A percentile compares a stretch with the other conserved stretches of the same genome.
Evolutionary conservation across 1,140 invertebrate species (phyloP).

Genomic region (Lepidurus couesii): DNA sequence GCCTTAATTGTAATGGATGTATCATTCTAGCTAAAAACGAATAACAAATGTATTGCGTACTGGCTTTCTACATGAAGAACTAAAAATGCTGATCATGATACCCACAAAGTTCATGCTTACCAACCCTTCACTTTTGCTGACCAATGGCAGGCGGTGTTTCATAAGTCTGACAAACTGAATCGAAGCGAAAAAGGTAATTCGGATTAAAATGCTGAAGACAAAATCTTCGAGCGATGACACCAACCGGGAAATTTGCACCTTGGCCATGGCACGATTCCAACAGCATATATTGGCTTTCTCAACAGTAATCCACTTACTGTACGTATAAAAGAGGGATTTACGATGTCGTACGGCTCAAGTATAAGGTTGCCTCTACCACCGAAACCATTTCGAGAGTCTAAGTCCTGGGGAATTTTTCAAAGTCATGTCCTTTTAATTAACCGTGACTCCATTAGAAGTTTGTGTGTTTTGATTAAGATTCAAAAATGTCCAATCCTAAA

Average conservation of each 20-base stretch:
- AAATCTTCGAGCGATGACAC: neutral
- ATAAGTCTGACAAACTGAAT: too few species aligned
- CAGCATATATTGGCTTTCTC: slow-evolving; percentile 4
- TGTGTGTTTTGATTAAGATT: neutral
- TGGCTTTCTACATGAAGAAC: neutral
- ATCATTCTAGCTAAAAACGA: too few species aligned
- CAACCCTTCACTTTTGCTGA: neutral
- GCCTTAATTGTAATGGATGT: neutral
- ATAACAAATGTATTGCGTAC: too few species aligned
- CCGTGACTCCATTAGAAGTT: neutral
- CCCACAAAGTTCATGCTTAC: neutral
- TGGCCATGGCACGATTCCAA: neutral
- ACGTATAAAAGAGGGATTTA: slow-evolving; percentile 10
- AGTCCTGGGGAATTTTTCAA: neutral
- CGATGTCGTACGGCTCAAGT: neutral
- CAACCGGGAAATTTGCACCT: slow-evolving; percentile 17
- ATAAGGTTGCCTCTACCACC: neutral
- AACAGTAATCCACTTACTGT: neutral
- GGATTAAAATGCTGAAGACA: neutral
- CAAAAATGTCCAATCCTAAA: neutral
- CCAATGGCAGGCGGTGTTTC: neutral
- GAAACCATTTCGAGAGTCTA: neutral
- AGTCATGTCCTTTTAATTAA: neutral
- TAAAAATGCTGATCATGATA: neutral
- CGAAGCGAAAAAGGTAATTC: neutral